phyloP scores from a whole-genome alignment of 1,140 invertebrate species.

The Penaeus chinensis region DNA sequence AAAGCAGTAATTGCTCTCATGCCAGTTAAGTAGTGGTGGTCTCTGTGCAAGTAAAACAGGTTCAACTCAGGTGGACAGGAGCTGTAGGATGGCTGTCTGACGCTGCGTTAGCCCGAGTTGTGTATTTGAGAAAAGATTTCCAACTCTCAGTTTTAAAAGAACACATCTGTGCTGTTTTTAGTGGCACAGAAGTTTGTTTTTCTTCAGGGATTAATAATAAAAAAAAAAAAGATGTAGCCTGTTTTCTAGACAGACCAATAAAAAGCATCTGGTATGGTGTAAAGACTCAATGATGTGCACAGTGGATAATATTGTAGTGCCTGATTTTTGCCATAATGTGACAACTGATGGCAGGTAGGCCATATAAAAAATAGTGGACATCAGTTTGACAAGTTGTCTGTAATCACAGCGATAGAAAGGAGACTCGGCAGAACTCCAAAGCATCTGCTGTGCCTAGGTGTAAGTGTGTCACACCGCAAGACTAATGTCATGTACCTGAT shows the following conservation, averaged over 20 bases:
- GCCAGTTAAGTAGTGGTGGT: constrained; percentile 39
- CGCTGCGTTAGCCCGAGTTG: constrained; percentile 28
- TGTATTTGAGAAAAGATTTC: constrained; percentile 11
- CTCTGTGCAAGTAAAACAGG: constrained; percentile 21
- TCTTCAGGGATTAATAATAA: constrained; percentile 44
- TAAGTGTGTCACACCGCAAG: constrained; percentile 55
- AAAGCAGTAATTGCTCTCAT: constrained; percentile 24
- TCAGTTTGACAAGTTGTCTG: constrained; percentile 43
- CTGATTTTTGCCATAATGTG: constrained; percentile 35
- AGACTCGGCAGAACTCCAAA: constrained; percentile 30
- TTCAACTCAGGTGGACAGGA: constrained; percentile 3
- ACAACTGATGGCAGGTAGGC: constrained; percentile 48
- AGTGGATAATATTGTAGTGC: constrained; percentile 52
- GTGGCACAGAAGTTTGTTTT: constrained; percentile 29
- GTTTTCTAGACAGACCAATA: background rate
- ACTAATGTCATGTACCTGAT: constrained; percentile 60
- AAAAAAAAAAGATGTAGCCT: constrained; percentile 37
- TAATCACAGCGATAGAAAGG: constrained; percentile 28
- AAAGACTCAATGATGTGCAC: constrained; percentile 47
- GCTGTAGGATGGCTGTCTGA: constrained; percentile 4
- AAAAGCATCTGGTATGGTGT: constrained; percentile 35
- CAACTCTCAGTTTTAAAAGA: background rate
- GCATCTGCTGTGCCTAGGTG: constrained; percentile 55
- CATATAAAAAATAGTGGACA: constrained; percentile 36
- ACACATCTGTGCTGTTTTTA: constrained; percentile 3